Conservation (phyloP, 2,113 vertebrate species). For the Aldabrachelys gigantea region DNA sequence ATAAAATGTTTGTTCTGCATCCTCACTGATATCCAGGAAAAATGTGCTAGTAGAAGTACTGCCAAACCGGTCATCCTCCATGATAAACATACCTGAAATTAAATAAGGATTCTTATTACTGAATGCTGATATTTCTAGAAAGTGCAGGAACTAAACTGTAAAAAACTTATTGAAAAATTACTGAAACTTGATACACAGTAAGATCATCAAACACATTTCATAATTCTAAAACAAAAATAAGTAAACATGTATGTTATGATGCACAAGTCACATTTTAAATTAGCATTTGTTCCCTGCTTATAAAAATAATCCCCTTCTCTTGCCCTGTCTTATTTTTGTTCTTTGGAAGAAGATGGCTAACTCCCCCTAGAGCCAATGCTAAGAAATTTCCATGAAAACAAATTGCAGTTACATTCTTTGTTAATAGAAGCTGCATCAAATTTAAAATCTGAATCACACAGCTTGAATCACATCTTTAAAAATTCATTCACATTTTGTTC, state of each 20-base stretch:
- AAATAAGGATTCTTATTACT: neutral
- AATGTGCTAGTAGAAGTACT: conserved; percentile 81
- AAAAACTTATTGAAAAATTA: neutral
- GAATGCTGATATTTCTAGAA: neutral
- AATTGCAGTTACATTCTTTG: neutral
- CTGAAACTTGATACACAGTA: neutral
- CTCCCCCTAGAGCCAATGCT: neutral
- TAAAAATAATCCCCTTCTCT: neutral
- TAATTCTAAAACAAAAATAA: neutral
- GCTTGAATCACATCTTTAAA: neutral
- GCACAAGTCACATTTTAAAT: neutral
- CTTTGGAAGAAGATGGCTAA: neutral
- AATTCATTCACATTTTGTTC: neutral
- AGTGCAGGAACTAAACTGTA: neutral
- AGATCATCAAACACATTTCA: neutral
- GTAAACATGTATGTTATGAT: neutral
- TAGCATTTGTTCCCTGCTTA: neutral
- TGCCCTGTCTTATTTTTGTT: neutral
- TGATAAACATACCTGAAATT: conserved; percentile 92
- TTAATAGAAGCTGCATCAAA: neutral
- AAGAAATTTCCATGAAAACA: neutral
- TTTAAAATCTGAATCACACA: neutral
- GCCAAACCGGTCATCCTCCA: conserved; percentile 93
- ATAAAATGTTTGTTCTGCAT: conserved; percentile 84
- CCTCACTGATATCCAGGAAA: conserved; percentile 89